Evolutionary conservation across 1,140 invertebrate genomes (phyloP).

Genomic region (Protaetia brevitarsis): DNA sequence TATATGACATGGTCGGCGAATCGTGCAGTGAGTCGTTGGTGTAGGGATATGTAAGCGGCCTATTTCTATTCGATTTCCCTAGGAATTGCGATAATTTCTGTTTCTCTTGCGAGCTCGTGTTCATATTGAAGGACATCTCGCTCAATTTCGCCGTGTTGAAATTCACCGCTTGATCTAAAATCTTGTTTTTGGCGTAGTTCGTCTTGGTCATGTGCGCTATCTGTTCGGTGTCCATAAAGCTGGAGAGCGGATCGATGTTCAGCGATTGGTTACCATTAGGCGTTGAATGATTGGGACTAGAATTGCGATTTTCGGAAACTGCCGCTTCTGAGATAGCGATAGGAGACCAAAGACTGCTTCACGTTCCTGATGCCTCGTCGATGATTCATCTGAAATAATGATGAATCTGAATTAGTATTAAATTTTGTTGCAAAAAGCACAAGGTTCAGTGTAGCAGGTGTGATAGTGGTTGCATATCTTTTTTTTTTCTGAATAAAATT

Average conservation of each 20-base stretch:
- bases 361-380: conserved; percentile 66
- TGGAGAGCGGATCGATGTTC: too few species aligned
- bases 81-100: conserved; percentile 34
- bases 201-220: conserved; percentile 47
- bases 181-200: conserved; percentile 47
- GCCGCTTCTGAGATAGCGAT: conserved; percentile 63
- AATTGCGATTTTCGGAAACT: conserved; percentile 1
- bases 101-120: conserved; percentile 21
- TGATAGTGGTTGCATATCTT: too few species aligned
- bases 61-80: conserved; percentile 36
- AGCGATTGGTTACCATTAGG: not conserved
- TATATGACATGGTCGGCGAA: too few species aligned
- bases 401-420: too few species aligned
- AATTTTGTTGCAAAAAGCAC: too few species aligned
- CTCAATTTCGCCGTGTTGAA: conserved; percentile 27
- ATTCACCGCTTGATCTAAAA: conserved; percentile 40
- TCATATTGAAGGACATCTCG: conserved; percentile 7
- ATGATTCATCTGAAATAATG: conserved; percentile 43
- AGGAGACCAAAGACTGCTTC: conserved; percentile 85
- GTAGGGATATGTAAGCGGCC: conserved; percentile 47
- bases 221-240: conserved; percentile 46
- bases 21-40: conserved; percentile 25
- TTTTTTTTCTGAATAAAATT: too few species aligned
- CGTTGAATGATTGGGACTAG: not conserved
- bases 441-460: too few species aligned